Evolutionary conservation across 1,140 invertebrate genomes (phyloP).

Genomic region (Zaprionus africanus): DNA sequence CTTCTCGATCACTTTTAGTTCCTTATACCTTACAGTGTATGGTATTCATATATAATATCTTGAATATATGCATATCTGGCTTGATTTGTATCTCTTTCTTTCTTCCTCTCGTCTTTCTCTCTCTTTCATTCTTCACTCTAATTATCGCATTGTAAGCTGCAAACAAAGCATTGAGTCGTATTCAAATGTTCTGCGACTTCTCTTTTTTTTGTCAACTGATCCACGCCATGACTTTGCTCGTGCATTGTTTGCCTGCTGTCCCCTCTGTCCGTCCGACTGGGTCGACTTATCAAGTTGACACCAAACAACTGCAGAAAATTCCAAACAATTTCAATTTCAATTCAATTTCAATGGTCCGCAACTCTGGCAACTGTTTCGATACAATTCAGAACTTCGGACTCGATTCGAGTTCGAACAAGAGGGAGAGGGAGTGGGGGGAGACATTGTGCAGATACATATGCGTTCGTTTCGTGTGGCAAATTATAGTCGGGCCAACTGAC

Average conservation of each 20-base stretch:
- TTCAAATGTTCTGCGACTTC: constrained; percentile 14
- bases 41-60: not conserved
- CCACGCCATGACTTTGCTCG: constrained; percentile 6
- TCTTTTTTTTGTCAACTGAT: constrained; percentile 9
- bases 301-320: constrained; percentile 77
- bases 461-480: constrained; percentile 65
- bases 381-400: constrained; percentile 8
- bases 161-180: constrained; percentile 10
- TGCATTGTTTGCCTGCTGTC: constrained; percentile 38
- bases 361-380: constrained; percentile 9
- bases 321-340: constrained; percentile 65
- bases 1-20: not conserved
- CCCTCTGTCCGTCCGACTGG: constrained; percentile 6
- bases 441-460: constrained; percentile 13
- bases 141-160: constrained; percentile 12
- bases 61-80: not conserved
- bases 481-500: constrained; percentile 68
- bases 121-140: not conserved
- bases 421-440: not conserved
- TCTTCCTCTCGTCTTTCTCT: too few relatives aligned
- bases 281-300: constrained; percentile 74
- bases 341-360: constrained; percentile 58
- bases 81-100: not conserved
- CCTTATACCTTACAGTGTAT: not conserved
- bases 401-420: constrained; percentile 44